Conservation (phyloP, 64 coral and sea anemone species). For the Astreopora myriophthalma region DNA sequence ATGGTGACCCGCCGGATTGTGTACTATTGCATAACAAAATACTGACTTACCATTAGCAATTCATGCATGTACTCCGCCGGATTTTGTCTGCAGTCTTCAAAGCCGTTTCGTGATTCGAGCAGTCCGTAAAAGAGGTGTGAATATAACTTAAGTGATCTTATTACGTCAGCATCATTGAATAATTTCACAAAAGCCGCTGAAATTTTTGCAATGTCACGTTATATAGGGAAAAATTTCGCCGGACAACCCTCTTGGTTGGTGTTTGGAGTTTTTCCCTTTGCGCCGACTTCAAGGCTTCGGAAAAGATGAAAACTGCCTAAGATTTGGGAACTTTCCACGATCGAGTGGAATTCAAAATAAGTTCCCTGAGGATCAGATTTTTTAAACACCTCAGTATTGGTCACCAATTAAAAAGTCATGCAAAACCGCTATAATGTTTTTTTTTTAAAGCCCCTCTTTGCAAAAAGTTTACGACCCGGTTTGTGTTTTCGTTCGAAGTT, state of each 20-base stretch:
- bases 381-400: background rate
- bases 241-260: too few relatives aligned
- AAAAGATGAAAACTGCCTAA: background rate
- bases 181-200: background rate
- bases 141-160: conserved; percentile 1
- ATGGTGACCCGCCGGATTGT: background rate
- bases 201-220: conserved; percentile 28
- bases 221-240: background rate
- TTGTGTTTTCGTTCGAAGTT: conserved; percentile 16
- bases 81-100: background rate
- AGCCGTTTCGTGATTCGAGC: background rate
- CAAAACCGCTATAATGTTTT: background rate
- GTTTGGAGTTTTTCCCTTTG: background rate
- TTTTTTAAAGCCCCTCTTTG: background rate
- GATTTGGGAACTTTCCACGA: background rate
- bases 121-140: background rate
- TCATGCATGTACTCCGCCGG: background rate
- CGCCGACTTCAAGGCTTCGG: background rate
- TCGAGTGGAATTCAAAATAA: background rate
- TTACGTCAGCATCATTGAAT: background rate
- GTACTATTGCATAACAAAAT: background rate
- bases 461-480: background rate
- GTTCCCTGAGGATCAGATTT: background rate
- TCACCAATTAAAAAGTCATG: background rate
- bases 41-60: background rate